Evolutionary conservation across 2,888 invertebrate species (phyloP), one percentile per base, ranked within the genome.

Genomic region (Hirtodrosophila duncani): DNA sequence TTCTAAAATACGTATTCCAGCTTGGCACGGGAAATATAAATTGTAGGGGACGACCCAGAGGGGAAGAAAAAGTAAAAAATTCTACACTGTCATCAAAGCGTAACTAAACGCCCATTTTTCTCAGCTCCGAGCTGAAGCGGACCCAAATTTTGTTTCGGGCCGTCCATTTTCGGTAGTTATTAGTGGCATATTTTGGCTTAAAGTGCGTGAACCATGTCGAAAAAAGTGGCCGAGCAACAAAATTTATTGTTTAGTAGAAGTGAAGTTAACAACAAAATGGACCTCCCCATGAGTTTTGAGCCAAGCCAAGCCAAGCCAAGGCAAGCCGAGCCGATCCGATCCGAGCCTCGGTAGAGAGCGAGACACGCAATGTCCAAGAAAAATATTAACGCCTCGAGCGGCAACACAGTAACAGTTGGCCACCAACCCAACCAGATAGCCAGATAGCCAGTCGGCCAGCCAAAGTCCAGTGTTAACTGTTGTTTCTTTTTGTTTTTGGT

Each of bases 51-150:
- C 20, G 16, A 52, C 55, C 23, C 23, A 33, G 26, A 55, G 39
- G 38, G 39, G 45, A 18, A 50, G 36, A 44, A 33, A 49, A 42
- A 30, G 31, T 33, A 53, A 52, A 62, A 58, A 66, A 67, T 72
- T 82, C 77, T 83, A 85, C 85, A 75, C 81, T 85, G 85, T 85
- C 85, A 85, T 85, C 85, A 83, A 81, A 84, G 85, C 85, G 85
- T 85, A 84, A 84, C 85, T 84, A 85, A 85, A 85, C 81, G 81
- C 83, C 82, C 77, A 83, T 79, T 77, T 77, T 77, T 77, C 81
- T 77, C 75, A 67, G 53, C 63, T 18, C 42, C 58, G 50, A 11
- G 31, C 36, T 5, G 3, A 21, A 33, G 27, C 8, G 33, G 16
- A 8, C 8, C 16, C 4, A 8, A 14, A 3, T 6, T 16, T 45